phyloP scores from a whole-genome alignment of 2,888 invertebrate species.

The Apamea anceps region DNA sequence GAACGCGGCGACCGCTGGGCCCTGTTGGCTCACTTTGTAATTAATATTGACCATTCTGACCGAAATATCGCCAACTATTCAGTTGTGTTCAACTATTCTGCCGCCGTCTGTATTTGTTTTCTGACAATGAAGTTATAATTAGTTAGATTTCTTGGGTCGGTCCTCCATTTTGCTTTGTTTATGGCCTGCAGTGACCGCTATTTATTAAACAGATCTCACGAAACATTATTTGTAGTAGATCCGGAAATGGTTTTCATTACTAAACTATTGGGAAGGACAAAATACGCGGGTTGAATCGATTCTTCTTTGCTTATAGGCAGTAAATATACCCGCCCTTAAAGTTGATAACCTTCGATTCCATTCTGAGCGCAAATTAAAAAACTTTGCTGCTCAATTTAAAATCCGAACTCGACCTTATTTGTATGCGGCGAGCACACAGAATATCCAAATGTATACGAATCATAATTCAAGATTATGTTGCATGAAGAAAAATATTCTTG shows the following conservation, averaged over 20 bases:
- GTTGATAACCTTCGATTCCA: conserved; percentile 51
- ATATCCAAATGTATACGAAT: conserved; percentile 59
- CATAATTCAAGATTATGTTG: conserved; percentile 66
- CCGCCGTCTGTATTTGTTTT: conserved; percentile 53
- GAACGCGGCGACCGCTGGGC: conserved; percentile 54
- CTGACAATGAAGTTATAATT: conserved; percentile 65
- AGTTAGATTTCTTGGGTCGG: conserved; percentile 58
- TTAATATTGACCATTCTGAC: conserved; percentile 82
- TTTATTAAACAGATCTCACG: conserved; percentile 39
- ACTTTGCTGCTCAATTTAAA: conserved; percentile 51
- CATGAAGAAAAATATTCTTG: conserved; percentile 65
- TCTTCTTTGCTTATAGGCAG: conserved; percentile 16
- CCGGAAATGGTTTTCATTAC: conserved; percentile 17
- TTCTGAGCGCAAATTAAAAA: conserved; percentile 49
- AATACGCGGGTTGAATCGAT: conserved; percentile 21
- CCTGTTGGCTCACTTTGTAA: conserved; percentile 75
- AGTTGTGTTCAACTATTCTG: conserved; percentile 60
- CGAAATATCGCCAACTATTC: conserved; percentile 68
- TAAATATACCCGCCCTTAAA: conserved; percentile 37
- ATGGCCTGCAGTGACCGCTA: conserved; percentile 35
- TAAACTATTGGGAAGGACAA: conserved; percentile 26
- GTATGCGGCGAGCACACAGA: conserved; percentile 40
- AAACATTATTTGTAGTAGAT: conserved; percentile 29
- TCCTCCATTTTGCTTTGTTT: conserved; percentile 55
- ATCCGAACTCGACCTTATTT: conserved; percentile 37